Evolutionary conservation across 2,888 invertebrate genomes (phyloP).

Genomic region (Heliconius ismenius): DNA sequence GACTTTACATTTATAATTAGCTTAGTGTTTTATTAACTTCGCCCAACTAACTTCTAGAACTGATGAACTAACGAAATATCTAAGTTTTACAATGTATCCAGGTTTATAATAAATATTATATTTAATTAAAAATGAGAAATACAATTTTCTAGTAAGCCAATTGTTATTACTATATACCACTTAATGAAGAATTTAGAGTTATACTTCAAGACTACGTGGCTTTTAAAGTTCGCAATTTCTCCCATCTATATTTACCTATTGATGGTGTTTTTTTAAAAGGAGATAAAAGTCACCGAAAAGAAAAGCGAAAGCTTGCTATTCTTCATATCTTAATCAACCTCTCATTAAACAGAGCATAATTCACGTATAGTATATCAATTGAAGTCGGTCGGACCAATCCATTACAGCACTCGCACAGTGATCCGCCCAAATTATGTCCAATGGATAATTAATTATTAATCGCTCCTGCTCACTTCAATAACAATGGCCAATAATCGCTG

Average conservation of each 20-base stretch:
- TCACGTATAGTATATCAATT: constrained; percentile 54
- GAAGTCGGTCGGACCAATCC: constrained; percentile 59
- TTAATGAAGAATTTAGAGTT: not conserved
- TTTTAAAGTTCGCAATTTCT: not conserved
- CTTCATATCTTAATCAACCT: constrained; percentile 8
- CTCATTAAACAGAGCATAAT: constrained; percentile 28
- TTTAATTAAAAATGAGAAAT: no score
- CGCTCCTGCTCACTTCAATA: constrained; percentile 70
- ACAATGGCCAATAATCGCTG: constrained; percentile 43
- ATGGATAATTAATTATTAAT: constrained; percentile 81
- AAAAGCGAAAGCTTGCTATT: no score
- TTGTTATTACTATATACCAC: no score
- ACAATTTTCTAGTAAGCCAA: no score
- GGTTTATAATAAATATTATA: no score
- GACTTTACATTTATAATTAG: no score
- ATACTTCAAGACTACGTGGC: not conserved
- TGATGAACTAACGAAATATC: no score
- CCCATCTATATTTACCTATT: not conserved
- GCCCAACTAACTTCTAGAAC: no score
- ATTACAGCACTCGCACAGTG: constrained; percentile 60
- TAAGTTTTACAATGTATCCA: no score
- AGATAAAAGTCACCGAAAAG: not conserved
- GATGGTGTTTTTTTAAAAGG: not conserved
- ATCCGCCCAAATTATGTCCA: constrained; percentile 80
- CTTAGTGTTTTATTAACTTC: no score